Conservation (phyloP, 2,888 invertebrate genomes). For the Himalopsyche anomala region DNA sequence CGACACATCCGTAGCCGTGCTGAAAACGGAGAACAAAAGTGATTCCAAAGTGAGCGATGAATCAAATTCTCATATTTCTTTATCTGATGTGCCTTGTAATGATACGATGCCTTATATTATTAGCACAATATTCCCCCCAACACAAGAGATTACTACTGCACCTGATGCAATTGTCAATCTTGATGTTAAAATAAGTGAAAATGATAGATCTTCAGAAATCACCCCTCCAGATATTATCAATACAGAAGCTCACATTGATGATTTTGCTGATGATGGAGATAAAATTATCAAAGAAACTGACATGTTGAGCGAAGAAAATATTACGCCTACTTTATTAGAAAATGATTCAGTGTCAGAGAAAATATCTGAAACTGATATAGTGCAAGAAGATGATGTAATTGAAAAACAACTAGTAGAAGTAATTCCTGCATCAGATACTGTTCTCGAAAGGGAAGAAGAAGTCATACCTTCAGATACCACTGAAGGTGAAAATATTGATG, state of each 20-base stretch:
- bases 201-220: slow-evolving; percentile 12
- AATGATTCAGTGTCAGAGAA: background rate
- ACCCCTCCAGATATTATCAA: background rate
- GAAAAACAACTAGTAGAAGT: background rate
- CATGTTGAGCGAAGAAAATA: slow-evolving; percentile 36
- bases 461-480: background rate
- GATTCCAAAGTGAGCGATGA: slow-evolving; percentile 9
- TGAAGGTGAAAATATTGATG: background rate
- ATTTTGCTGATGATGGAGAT: slow-evolving; percentile 35
- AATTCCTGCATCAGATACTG: background rate
- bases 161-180: slow-evolving; percentile 66
- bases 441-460: background rate
- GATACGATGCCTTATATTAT: slow-evolving; percentile 55
- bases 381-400: background rate
- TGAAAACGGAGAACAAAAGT: background rate
- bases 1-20: background rate
- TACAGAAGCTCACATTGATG: slow-evolving; percentile 66
- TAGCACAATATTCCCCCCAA: slow-evolving; percentile 39
- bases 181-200: slow-evolving; percentile 19
- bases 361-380: background rate
- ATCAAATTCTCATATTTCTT: slow-evolving; percentile 58
- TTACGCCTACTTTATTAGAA: slow-evolving; percentile 2
- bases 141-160: slow-evolving; percentile 70
- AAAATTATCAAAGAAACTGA: slow-evolving; percentile 17
- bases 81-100: slow-evolving; percentile 62